Conservation (phyloP, 1,140 invertebrate species). For the Gryon sp. region DNA sequence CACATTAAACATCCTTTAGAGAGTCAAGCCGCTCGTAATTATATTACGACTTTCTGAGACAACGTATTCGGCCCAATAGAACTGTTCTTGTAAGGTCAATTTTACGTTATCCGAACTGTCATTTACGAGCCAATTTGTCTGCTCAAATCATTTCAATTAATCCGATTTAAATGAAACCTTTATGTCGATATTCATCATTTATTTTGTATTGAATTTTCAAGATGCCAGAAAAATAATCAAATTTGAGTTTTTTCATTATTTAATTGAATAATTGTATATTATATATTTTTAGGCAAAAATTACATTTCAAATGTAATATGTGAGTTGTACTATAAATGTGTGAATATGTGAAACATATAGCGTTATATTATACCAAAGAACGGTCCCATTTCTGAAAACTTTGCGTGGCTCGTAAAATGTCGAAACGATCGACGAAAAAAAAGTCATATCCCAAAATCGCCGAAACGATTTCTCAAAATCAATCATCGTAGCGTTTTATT, state of each 20-base stretch:
- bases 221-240: too few relatives aligned
- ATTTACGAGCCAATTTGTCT: slow-evolving; percentile 41
- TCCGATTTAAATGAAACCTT: too few relatives aligned
- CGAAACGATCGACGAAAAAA: slow-evolving; percentile 55
- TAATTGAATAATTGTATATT: too few relatives aligned
- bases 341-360: too few relatives aligned
- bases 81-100: slow-evolving; percentile 21
- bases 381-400: slow-evolving; percentile 49
- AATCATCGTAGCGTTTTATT: slow-evolving; percentile 57
- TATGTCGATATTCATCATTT: too few relatives aligned
- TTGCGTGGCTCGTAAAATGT: slow-evolving; percentile 56
- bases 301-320: too few relatives aligned
- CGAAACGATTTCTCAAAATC: slow-evolving; percentile 65
- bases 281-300: too few relatives aligned
- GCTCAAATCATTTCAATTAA: slow-evolving; percentile 1
- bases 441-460: slow-evolving; percentile 59
- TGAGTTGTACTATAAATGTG: too few relatives aligned
- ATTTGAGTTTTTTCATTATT: too few relatives aligned
- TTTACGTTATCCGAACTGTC: slow-evolving; percentile 12
- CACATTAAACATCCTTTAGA: slow-evolving; percentile 77
- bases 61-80: slow-evolving; percentile 29
- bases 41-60: slow-evolving; percentile 62
- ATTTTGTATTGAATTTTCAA: too few relatives aligned
- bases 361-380: slow-evolving; percentile 8
- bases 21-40: slow-evolving; percentile 64